Evolutionary conservation across 2,888 invertebrate species (phyloP).

Genomic region (Torymus texanus): DNA sequence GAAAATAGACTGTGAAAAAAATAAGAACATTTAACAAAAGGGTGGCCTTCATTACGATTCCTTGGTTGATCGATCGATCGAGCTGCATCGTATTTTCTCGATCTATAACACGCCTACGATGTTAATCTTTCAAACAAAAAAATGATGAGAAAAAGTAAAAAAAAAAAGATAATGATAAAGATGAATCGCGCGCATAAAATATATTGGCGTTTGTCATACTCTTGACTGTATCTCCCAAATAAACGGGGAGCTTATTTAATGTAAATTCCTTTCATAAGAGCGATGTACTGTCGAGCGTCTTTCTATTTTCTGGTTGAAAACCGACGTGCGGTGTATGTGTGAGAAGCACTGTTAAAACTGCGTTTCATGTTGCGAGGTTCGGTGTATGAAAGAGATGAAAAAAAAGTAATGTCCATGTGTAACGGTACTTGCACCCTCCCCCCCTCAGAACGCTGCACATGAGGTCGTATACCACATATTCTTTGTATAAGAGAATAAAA

Average conservation of each 20-base stretch:
- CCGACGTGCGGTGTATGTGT: constrained; percentile 53
- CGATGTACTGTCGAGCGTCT: constrained; percentile 65
- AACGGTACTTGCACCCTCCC: constrained; percentile 49
- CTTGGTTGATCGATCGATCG: constrained; percentile 71
- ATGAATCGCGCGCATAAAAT: constrained; percentile 53
- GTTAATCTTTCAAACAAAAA: constrained; percentile 55
- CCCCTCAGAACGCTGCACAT: constrained; percentile 46
- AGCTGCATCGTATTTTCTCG: constrained; percentile 67
- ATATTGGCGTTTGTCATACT: constrained; percentile 59
- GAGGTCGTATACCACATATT: constrained; percentile 46
- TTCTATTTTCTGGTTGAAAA: constrained; percentile 66
- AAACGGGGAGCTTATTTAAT: constrained; percentile 57
- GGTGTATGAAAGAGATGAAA: constrained; percentile 54
- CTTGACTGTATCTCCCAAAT: constrained; percentile 57
- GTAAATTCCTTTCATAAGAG: constrained; percentile 67
- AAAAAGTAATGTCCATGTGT: constrained; percentile 49
- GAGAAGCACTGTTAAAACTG: constrained; percentile 57
- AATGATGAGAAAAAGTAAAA: constrained; percentile 37
- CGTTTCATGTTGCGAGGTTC: constrained; percentile 54
- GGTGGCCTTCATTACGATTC: constrained; percentile 74
- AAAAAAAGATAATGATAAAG: constrained; percentile 39
- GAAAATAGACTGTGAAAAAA: constrained; percentile 74
- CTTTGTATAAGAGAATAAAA: constrained; percentile 46
- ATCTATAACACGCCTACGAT: constrained; percentile 55
- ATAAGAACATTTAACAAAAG: constrained; percentile 73